These are phyloP conservation scores for Rhinogobio ventralis DNA, from an alignment of 2,797 vertebrate species.

Conservation along the genomic window DNA sequence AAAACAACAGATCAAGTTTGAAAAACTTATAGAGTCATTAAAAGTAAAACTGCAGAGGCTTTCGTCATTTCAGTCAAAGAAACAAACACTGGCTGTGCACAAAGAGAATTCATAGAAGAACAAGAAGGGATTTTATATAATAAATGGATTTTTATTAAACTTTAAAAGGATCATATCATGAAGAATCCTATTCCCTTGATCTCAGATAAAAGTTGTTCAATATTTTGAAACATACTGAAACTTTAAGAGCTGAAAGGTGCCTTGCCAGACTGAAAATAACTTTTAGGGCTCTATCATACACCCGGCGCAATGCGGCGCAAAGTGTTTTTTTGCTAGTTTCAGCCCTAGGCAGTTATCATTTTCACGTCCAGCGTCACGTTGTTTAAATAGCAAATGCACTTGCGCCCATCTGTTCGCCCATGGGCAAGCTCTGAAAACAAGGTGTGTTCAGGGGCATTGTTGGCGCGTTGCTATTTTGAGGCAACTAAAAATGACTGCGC, in stretches of 20 bases:
- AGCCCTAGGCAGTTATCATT: too few species aligned
- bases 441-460: too few species aligned
- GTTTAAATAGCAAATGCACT: too few species aligned
- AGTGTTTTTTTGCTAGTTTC: too few species aligned
- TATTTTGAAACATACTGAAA: not conserved
- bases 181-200: not conserved
- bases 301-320: too few species aligned
- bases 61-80: not conserved
- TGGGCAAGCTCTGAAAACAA: too few species aligned
- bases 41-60: not conserved
- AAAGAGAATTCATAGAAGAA: slow-evolving; percentile 3
- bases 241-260: not conserved
- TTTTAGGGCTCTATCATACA: too few species aligned
- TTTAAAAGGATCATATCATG: not conserved
- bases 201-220: not conserved
- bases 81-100: not conserved
- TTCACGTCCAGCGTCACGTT: too few species aligned
- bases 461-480: too few species aligned
- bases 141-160: not conserved
- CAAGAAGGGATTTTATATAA: not conserved
- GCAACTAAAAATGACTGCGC: too few species aligned
- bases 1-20: not conserved
- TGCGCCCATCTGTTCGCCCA: too few species aligned
- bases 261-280: too few species aligned
- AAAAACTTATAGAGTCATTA: not conserved